A percentile compares a stretch with the other conserved stretches of the same genome.
These are phyloP conservation scores for Spisula solida DNA, from an alignment of 2,888 invertebrate genomes.

Conservation along the genomic window DNA sequence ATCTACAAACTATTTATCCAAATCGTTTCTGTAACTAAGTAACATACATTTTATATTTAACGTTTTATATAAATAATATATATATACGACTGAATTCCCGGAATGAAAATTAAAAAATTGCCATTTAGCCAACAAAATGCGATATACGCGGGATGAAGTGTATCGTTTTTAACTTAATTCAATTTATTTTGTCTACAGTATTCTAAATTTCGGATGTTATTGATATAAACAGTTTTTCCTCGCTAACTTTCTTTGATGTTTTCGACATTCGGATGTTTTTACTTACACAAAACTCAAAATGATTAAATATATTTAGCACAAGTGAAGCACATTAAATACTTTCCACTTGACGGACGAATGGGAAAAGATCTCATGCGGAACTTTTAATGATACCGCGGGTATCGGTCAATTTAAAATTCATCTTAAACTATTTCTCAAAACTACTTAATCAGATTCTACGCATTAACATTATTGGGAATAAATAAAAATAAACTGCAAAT, in stretches of 20 bases:
- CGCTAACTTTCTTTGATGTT: not conserved
- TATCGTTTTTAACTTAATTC: slow-evolving; percentile 3
- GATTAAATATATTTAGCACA: not conserved
- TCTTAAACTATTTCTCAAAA: not conserved
- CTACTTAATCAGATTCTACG: too few relatives aligned
- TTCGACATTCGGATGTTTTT: not conserved
- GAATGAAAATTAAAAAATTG: slow-evolving; percentile 17
- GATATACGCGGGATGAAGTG: not conserved
- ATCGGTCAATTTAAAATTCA: slow-evolving; percentile 20
- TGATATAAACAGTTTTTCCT: not conserved
- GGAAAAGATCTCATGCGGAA: not conserved
- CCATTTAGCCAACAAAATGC: slow-evolving; percentile 2
- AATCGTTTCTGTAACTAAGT: slow-evolving; percentile 4
- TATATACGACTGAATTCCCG: not conserved
- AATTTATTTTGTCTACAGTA: slow-evolving; percentile 3
- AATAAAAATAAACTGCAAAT: too few relatives aligned
- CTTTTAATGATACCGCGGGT: not conserved
- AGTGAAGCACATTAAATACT: not conserved
- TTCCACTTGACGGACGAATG: not conserved
- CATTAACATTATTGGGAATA: too few relatives aligned
- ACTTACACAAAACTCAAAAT: not conserved
- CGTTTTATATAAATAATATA: not conserved
- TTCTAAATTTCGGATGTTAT: slow-evolving; percentile 18
- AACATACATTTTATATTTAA: not conserved
- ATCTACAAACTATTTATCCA: not conserved